Base-by-base conservation (phyloP, 2,888 invertebrate genomes). In the Pseudanteris insignis region DNA sequence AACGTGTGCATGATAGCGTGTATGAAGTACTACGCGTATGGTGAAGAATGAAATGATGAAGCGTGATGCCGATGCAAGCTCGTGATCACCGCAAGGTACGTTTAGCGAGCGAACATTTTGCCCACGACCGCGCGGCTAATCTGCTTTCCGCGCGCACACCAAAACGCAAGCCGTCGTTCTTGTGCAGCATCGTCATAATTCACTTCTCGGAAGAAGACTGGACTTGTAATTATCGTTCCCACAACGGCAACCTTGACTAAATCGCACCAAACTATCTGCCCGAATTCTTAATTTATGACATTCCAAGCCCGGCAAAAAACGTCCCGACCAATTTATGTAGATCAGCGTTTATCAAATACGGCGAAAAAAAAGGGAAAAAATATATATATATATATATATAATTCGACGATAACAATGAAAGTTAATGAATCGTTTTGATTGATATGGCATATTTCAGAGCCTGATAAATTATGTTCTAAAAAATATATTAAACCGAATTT, bases 151-250 rank as follows among this genome's bases (percentile, higher is more conserved):
- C 30, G 28, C 33, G 47, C 28, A 46, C 12, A 41, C 29, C 7
- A 13, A 9, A 1, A 6, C 55, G 26, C 55, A 54, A 26, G 46
- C 38, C 25, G n/a, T 30, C 29, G 12, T 36, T 60, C 38, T 26
- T 46, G n/a, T 36, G 50, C 53, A 67, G 63, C 67, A 55, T 62
- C 68, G 63, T 68, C 68, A 71, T 70, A 67, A 71, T 67, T 66
- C 63, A 66, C 44, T 71, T 70, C 71, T 65, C 54, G 65, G 68
- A 71, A 70, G 60, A 40, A 33, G 62, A 63, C 53, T 63, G 33
- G 53, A 59, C 58, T 66, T 46, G 57, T 65, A 69, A 70, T 68
- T 70, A 68, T 53, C 47, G 62, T 63, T 58, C 54, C 25, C 58
- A 29, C 48, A 37, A n/a, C n/a, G 28, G 37, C 41, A 63, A 60